Conservation (phyloP, 2,888 invertebrate species). For the Habroteleia sp. region DNA sequence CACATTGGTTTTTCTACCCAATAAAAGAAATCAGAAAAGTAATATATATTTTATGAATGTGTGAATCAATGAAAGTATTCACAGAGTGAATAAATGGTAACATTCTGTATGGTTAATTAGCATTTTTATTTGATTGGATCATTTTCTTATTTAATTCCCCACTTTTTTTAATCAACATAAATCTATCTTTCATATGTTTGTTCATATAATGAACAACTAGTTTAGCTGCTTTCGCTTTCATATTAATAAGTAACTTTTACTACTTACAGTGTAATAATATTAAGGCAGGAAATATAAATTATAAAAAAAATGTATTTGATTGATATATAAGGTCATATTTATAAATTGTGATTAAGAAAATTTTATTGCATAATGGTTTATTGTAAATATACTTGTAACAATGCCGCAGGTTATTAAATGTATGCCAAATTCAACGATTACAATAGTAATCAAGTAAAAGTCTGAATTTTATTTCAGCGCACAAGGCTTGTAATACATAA, state of each 20-base stretch:
- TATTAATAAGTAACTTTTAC: conserved; percentile 45
- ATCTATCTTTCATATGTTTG: conserved; percentile 22
- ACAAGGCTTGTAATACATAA: conserved; percentile 8
- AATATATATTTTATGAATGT: too few relatives aligned
- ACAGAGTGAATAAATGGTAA: conserved; percentile 19
- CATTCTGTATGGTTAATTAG: conserved; percentile 10
- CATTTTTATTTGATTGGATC: conserved; percentile 26
- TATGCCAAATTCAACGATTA: conserved; percentile 20
- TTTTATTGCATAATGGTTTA: conserved; percentile 21
- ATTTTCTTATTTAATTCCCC: conserved; percentile 24
- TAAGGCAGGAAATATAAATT: conserved; percentile 34
- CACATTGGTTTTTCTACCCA: too few relatives aligned
- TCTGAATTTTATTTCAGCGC: too few relatives aligned
- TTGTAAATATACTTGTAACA: conserved; percentile 23
- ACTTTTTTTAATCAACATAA: conserved; percentile 32
- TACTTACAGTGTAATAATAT: conserved; percentile 29
- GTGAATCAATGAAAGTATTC: conserved; percentile 45
- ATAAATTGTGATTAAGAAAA: conserved; percentile 21
- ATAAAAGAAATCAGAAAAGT: too few relatives aligned
- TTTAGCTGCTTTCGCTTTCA: conserved; percentile 53
- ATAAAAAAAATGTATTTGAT: conserved; percentile 23
- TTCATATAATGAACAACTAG: conserved; percentile 27
- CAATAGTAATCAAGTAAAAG: conserved; percentile 20
- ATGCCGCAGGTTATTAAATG: conserved; percentile 34
- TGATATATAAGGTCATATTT: conserved; percentile 38